Evolutionary conservation across 2,797 vertebrate species (phyloP).

Genomic region (Pseudopleuronectes americanus): DNA sequence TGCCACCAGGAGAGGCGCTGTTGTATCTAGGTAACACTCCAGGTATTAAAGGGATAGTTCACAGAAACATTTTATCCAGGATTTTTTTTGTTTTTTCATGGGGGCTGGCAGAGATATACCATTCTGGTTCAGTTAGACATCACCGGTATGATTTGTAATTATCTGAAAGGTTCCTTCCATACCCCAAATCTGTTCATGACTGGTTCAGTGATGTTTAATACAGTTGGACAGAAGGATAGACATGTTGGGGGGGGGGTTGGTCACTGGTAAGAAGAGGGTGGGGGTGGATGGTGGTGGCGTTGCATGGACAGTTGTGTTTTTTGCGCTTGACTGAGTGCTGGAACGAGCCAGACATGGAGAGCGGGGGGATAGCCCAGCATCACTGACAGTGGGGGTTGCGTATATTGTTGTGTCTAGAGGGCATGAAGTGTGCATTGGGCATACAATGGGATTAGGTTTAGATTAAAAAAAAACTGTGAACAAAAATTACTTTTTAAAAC

Average conservation of each 20-base stretch:
- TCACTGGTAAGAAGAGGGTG: background rate
- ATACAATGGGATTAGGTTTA: background rate
- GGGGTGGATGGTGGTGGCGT: background rate
- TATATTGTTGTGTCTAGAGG: constrained; percentile 4
- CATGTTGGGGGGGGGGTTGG: constrained; percentile 17
- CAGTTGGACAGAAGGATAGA: constrained; percentile 20
- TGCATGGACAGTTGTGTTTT: constrained; percentile 63
- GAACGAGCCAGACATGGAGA: constrained; percentile 48
- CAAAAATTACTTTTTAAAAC: background rate
- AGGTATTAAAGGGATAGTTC: no score
- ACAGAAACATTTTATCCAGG: no score
- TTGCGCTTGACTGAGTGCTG: constrained; percentile 55
- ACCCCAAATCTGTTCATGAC: background rate
- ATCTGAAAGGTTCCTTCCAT: background rate
- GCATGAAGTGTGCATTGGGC: background rate
- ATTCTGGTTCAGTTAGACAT: background rate
- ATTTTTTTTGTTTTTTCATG: background rate
- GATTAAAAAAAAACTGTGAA: background rate
- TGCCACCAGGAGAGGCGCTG: no score
- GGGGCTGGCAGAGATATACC: no score
- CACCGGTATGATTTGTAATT: background rate
- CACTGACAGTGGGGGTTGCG: constrained; percentile 13
- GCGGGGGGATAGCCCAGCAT: constrained; percentile 29
- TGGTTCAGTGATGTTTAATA: constrained; percentile 3
- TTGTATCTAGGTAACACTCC: no score